Evolutionary conservation across 2,888 invertebrate genomes (phyloP).

Genomic region (Micoletzkya japonica): DNA sequence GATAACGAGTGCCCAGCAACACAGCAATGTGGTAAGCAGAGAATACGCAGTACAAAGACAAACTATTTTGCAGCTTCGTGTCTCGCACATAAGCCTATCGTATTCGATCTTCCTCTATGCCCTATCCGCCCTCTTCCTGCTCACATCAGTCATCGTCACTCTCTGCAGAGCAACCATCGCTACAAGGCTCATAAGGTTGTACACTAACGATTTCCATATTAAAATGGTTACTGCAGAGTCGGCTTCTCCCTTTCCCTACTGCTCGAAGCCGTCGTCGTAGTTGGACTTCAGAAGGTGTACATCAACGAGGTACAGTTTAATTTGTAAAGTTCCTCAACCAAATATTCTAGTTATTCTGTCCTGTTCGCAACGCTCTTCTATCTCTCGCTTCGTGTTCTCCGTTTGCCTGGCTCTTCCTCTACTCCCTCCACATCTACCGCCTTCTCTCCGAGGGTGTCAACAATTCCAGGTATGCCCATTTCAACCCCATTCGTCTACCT

Average conservation of each 20-base stretch:
- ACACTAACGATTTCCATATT: slow-evolving; percentile 9
- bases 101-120: slow-evolving; percentile 3
- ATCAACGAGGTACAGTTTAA: slow-evolving; percentile 44
- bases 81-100: slow-evolving; percentile 32
- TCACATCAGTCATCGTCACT: slow-evolving; percentile 16
- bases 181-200: slow-evolving; percentile 9
- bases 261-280: slow-evolving; percentile 46
- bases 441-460: slow-evolving; percentile 49
- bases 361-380: slow-evolving; percentile 53
- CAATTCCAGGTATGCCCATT: slow-evolving; percentile 35
- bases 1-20: slow-evolving; percentile 42
- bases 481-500: neutral
- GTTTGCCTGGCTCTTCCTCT: slow-evolving; percentile 60
- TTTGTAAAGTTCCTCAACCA: too few relatives aligned
- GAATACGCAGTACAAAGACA: neutral
- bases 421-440: slow-evolving; percentile 49
- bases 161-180: slow-evolving; percentile 20
- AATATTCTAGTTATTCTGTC: slow-evolving; percentile 47
- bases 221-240: slow-evolving; percentile 30
- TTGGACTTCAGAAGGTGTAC: slow-evolving; percentile 47
- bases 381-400: slow-evolving; percentile 49
- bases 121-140: slow-evolving; percentile 7
- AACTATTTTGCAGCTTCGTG: slow-evolving; percentile 37
- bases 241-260: slow-evolving; percentile 54
- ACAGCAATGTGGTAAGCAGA: slow-evolving; percentile 33